A percentile compares a stretch with the other conserved stretches of the same genome.
Conservation (phyloP, 2,888 invertebrate species). For the Cryptosula pallasiana region DNA sequence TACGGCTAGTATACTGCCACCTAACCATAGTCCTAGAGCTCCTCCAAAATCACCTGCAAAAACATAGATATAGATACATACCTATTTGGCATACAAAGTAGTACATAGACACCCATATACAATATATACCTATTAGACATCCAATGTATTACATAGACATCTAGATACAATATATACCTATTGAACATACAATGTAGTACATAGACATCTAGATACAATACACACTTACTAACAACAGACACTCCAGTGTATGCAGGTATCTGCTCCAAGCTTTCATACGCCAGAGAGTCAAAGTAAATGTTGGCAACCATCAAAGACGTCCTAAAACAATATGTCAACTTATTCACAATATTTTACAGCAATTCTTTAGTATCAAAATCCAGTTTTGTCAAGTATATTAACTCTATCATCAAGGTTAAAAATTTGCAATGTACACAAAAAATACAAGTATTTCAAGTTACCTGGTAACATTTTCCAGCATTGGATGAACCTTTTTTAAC, state of each 20-base stretch:
- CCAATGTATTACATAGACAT: neutral
- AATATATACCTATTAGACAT: too few relatives aligned
- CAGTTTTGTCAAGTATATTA: too few relatives aligned
- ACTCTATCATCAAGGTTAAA: too few relatives aligned
- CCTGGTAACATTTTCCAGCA: too few relatives aligned
- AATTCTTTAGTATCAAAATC: too few relatives aligned
- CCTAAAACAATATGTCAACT: neutral
- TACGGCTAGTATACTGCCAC: neutral
- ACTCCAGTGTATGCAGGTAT: neutral
- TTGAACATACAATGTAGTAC: neutral
- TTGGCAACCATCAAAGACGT: neutral
- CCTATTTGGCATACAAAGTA: neutral
- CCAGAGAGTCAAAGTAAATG: neutral
- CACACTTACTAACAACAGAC: neutral
- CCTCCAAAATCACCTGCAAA: neutral
- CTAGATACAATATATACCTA: neutral
- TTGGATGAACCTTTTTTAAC: neutral
- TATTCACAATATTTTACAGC: neutral
- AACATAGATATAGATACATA: too few relatives aligned
- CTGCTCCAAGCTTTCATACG: neutral
- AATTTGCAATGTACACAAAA: neutral
- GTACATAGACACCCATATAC: neutral
- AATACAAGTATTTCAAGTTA: neutral
- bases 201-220: neutral
- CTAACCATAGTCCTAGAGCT: neutral